Evolutionary conservation across 2,797 vertebrate species (phyloP).

Genomic region (Poecilia wingei): DNA sequence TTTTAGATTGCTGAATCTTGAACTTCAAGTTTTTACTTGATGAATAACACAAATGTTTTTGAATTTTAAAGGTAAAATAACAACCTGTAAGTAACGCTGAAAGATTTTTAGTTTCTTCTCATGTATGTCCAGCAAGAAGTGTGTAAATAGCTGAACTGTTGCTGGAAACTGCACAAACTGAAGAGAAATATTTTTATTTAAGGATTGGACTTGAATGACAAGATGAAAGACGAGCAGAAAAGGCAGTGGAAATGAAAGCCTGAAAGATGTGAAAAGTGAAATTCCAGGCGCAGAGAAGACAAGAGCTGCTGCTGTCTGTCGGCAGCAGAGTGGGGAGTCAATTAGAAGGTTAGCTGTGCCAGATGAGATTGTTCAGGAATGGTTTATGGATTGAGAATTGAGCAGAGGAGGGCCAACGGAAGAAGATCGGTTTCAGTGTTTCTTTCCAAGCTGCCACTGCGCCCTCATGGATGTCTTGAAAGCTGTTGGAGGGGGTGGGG

Average conservation of each 20-base stretch:
- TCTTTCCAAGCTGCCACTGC: slow-evolving; percentile 73
- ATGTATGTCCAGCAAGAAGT: not conserved
- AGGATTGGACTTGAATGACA: slow-evolving; percentile 15
- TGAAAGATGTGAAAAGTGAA: slow-evolving; percentile 47
- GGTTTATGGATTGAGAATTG: slow-evolving; percentile 77
- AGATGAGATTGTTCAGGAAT: slow-evolving; percentile 62
- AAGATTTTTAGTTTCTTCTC: not conserved
- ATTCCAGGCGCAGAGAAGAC: slow-evolving; percentile 40
- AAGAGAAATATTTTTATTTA: slow-evolving; percentile 15
- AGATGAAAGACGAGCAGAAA: slow-evolving; percentile 13
- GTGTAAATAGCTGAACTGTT: slow-evolving; percentile 2
- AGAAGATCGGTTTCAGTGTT: slow-evolving; percentile 75
- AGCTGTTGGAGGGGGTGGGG: slow-evolving; percentile 35
- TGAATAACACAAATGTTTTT: not conserved
- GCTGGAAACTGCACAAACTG: not conserved
- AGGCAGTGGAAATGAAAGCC: slow-evolving; percentile 20
- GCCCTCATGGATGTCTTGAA: slow-evolving; percentile 65
- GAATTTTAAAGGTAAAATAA: not conserved
- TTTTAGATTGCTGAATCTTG: not conserved
- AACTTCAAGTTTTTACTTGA: not conserved
- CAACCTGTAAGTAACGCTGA: not conserved
- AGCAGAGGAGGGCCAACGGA: slow-evolving; percentile 51
- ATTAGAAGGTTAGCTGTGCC: slow-evolving; percentile 51
- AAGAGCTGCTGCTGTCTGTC: slow-evolving; percentile 21
- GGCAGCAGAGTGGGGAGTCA: slow-evolving; percentile 25